Evolutionary conservation across 2,888 invertebrate species (phyloP), one percentile per base, ranked within the genome.

Genomic region (Leptinotarsa haldemani): DNA sequence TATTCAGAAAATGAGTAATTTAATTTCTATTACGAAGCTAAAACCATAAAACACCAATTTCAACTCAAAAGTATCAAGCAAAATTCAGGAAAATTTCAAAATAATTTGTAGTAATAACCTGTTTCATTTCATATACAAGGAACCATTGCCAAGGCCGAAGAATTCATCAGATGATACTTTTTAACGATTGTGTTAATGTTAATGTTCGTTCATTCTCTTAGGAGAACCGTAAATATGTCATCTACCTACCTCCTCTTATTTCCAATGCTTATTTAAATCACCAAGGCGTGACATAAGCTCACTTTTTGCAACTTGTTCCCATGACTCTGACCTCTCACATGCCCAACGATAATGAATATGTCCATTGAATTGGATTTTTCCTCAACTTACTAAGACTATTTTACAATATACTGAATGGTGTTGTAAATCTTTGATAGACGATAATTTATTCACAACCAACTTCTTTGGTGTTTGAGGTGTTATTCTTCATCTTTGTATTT

Each of bases 251-350:
- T 61, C 65, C 64, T 40, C 9, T 40, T 61, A 73, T 58, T 65
- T 65, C 20, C 53, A 25, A 25, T 64, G 69, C 56, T 40, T 48
- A 69, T 69, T 69, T 58, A 65, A 73, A 73, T 69, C 46, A 65
- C 47, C 47, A 30, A 64, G 46, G 16, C 69, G 48, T 30, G 69
- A 73, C 73, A 64, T 69, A 65, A 53, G 69, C 64, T 65, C 73
- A 69, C 69, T 73, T 73, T 71, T 73, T 69, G 69, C 20, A 56
- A 56, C 56, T 56, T 40, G 63, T 71, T 61, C 67, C 67, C 71
- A 65, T 66, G 50, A 30, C 72, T 72, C 4, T 52, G 61, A n/a
- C 30, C 4, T 40, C 30, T 16, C 18, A 58, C 20, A 58, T 58
- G 25, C 40, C 40, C 40, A 9, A 40, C 9, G 58, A 58, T 58